A percentile compares a stretch with the other conserved stretches of the same genome.
Evolutionary conservation across 2,797 vertebrate genomes (phyloP).

Genomic region (Labroides dimidiatus): DNA sequence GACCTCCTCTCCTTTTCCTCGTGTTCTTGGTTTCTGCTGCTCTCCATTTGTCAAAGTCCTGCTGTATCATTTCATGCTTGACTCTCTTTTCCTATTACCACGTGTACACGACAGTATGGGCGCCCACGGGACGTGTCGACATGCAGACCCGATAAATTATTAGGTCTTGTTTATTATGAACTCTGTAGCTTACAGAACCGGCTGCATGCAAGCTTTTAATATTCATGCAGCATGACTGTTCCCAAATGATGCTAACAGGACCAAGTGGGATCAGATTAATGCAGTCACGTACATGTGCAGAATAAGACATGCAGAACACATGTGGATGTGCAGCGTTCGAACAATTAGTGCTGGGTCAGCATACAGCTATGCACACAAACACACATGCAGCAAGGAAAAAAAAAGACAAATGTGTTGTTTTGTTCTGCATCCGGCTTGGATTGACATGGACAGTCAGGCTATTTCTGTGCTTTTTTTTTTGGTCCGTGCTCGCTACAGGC

Average conservation of each 20-base stretch:
- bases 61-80: slow-evolving; percentile 51
- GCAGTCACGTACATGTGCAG: slow-evolving; percentile 28
- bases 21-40: slow-evolving; percentile 23
- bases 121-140: slow-evolving; percentile 76
- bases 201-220: slow-evolving; percentile 70
- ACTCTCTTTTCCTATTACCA: slow-evolving; percentile 55
- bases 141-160: slow-evolving; percentile 79
- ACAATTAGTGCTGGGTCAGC: slow-evolving; percentile 28
- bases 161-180: slow-evolving; percentile 82
- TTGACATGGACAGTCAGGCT: slow-evolving; percentile 50
- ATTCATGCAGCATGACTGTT: slow-evolving; percentile 75
- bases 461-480: slow-evolving; percentile 64
- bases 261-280: slow-evolving; percentile 54
- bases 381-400: slow-evolving; percentile 7
- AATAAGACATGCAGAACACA: slow-evolving; percentile 23
- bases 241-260: slow-evolving; percentile 62
- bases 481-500: slow-evolving; percentile 55
- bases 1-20: slow-evolving; percentile 15
- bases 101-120: slow-evolving; percentile 52
- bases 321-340: slow-evolving; percentile 35
- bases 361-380: slow-evolving; percentile 14
- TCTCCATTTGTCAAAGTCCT: slow-evolving; percentile 46
- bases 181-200: slow-evolving; percentile 56
- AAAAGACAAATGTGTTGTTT: slow-evolving; percentile 13
- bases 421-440: slow-evolving; percentile 43